A percentile compares a stretch with the other conserved stretches of the same genome.
Evolutionary conservation across 2,888 invertebrate genomes (phyloP).

Genomic region (Yponomeuta sedellus): DNA sequence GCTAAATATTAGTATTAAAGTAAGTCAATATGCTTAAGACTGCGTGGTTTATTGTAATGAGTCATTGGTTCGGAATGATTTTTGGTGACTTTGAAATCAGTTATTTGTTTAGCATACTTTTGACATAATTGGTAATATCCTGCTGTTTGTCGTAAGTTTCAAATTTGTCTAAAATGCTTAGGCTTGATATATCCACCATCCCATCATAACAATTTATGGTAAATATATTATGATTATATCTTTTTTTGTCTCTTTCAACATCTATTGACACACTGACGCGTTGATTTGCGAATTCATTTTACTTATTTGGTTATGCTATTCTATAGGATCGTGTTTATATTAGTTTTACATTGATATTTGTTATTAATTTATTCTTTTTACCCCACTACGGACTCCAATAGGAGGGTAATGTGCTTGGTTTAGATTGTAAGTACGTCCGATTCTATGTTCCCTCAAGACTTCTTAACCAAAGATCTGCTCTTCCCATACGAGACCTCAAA

Average conservation of each 20-base stretch:
- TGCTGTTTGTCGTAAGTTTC: background rate
- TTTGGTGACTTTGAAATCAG: background rate
- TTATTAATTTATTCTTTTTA: too few relatives aligned
- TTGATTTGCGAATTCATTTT: constrained; percentile 5
- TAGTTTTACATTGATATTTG: too few relatives aligned
- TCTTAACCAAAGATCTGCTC: too few relatives aligned
- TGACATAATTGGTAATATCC: background rate
- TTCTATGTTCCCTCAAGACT: too few relatives aligned
- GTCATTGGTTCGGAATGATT: background rate
- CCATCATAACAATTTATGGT: background rate
- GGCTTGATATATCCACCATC: background rate
- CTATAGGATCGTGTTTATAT: background rate
- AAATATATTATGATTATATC: background rate
- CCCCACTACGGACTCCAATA: too few relatives aligned
- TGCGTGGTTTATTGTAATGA: background rate
- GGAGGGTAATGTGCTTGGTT: too few relatives aligned
- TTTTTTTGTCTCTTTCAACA: background rate
- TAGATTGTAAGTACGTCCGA: too few relatives aligned
- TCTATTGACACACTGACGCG: background rate
- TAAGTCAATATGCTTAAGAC: background rate
- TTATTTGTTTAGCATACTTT: background rate
- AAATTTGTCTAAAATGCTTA: background rate
- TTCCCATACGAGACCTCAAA: too few relatives aligned
- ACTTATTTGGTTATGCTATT: background rate
- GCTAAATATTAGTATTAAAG: constrained; percentile 7